Evolutionary conservation across 2,888 invertebrate species (phyloP), one percentile per base, ranked within the genome.

Genomic region (Philereme vetulata): DNA sequence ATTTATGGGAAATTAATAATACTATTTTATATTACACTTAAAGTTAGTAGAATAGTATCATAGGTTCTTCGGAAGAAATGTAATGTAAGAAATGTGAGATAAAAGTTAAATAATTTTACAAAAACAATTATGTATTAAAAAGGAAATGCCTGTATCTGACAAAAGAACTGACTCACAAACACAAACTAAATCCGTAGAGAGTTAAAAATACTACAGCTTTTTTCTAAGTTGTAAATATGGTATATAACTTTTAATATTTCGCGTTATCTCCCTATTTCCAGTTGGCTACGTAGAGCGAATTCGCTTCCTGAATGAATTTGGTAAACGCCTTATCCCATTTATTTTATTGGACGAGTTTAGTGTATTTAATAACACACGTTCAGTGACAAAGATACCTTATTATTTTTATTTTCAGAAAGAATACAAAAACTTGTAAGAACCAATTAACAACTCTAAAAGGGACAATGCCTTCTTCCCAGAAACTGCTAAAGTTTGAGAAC

Each of bases 251-350:
- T 1, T 76, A 75, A n/a, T 70, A 75, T 74, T 73, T 74, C 67
- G 75, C 75, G 80, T 84, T 86, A 87, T 86, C 86, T 80, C 72
- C 62, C 67, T 60, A 73, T 79, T 87, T 86, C 84, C 86, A 82
- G 80, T 78, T 77, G 82, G 77, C 73, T 85, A 78, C 73, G 74
- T 78, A 74, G 73, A 76, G 77, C 72, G 72, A 79, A 81, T 80
- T 78, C 73, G 72, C 68, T 74, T 74, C 62, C 67, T 57, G 78
- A 77, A 85, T 82, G 77, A 82, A 82, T 85, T 81, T 78, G 78
- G 78, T 80, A 78, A 82, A 78, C 73, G 78, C 72, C 72, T 75
- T 71, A 65, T 68, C 66, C 73, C 76, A 79, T 82, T 82, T 76
- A 76, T 78, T 82, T 80, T 76, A 77, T 79, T 78, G 68, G 54